Base-by-base conservation (phyloP, 2,113 vertebrate species). In the Mesoclemmys tuberculata region DNA sequence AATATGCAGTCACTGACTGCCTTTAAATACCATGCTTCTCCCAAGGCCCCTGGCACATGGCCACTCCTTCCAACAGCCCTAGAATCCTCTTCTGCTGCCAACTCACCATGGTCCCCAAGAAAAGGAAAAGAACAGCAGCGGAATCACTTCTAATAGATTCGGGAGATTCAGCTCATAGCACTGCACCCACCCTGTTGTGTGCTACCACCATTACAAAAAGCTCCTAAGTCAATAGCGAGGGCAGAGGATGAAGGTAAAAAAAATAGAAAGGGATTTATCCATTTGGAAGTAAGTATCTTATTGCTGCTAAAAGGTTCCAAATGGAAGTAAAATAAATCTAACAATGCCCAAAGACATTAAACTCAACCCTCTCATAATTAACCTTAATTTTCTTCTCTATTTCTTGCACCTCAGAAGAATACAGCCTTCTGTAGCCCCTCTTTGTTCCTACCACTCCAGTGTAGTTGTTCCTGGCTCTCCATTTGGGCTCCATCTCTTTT, bases 221-320 rank as follows among this genome's bases (percentile, higher is more conserved):
- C 27, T 16, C 44, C 26, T 27, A 1, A 0, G 38, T 26, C 1
- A 1, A 12, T 2, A 46, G 19, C 19, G 31, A 46, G 6, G 4
- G 0, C 0, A 1, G 0, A 44, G 18, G 4, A 12, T 29, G 26
- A 0, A 1, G 24, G 24, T 14, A 13, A 24, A 55, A 61, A 8
- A 44, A 0, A 0, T 55, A 46, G 46, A 46, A 46, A 46, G 46
- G 46, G 18, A 55, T 55, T 13, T 2, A 0, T 44, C 78, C 26
- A 52, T 0, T 8, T 16, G 18, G 10, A 0, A 2, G 0, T 14
- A 75, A 21, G 0, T 6, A 0, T 1, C 54, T 24, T 2, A 80
- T 0, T 12, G 27, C n/a, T 22, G 5, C 31, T 2, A 24, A 52
- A 81, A 2, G 51, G 74, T 84, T 64, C 26, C 54, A 1, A 9